phyloP scores from a whole-genome alignment of 2,888 invertebrate genomes.

The Cancer borealis region DNA sequence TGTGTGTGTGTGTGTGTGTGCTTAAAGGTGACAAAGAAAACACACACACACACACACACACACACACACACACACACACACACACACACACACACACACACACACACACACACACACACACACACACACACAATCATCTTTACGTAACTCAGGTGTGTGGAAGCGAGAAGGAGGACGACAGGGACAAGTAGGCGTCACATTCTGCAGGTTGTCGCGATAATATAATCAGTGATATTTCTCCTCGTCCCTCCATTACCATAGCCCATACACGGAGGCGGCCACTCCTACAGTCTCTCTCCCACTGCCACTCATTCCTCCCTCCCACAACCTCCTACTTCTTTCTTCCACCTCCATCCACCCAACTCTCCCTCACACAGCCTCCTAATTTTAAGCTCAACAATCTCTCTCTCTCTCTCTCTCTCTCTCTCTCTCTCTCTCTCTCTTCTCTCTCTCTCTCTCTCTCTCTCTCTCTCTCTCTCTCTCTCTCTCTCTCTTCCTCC shows the following conservation, averaged over 20 bases:
- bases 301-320: background rate
- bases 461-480: constrained; percentile 20
- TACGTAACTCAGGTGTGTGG: background rate
- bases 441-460: background rate
- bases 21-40: background rate
- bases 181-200: background rate
- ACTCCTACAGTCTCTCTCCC: background rate
- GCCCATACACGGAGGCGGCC: constrained; percentile 23
- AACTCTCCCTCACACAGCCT: background rate
- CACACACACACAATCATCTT: background rate
- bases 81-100: constrained; percentile 49
- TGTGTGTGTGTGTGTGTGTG: constrained; percentile 7
- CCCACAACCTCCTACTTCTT: background rate
- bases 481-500: constrained; percentile 4
- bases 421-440: no score
- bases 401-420: no score
- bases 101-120: background rate
- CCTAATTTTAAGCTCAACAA: background rate
- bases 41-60: constrained; percentile 49
- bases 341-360: background rate
- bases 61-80: background rate
- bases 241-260: background rate
- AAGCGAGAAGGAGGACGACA: background rate
- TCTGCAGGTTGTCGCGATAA: background rate
- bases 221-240: background rate